Evolutionary conservation across 2,113 vertebrate species (phyloP).

Genomic region (Sakesphorus luctuosus): DNA sequence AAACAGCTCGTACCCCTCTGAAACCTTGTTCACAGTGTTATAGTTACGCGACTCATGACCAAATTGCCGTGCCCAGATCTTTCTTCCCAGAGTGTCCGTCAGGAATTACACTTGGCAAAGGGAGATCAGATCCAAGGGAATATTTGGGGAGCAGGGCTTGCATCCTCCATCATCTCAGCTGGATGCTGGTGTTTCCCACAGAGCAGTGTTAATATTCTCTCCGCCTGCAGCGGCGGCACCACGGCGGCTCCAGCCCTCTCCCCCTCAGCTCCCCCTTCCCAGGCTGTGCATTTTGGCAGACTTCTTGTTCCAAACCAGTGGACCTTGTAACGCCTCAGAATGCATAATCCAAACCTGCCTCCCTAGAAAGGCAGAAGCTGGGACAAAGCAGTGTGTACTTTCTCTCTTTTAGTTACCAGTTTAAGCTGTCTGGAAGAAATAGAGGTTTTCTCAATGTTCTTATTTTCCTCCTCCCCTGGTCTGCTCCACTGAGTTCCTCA

Average conservation of each 20-base stretch:
- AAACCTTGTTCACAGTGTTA: no score
- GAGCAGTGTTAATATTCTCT: background rate
- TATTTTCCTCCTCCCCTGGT: background rate
- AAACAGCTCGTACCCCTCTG: background rate
- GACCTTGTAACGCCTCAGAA: conserved; percentile 39
- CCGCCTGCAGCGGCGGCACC: background rate
- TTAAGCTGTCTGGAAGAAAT: background rate
- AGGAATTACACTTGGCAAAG: background rate
- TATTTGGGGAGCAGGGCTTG: background rate
- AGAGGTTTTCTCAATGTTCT: background rate
- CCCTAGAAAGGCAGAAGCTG: background rate
- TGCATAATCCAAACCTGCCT: conserved; percentile 29
- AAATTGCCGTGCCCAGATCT: background rate
- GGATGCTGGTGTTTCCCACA: background rate
- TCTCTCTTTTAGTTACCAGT: background rate
- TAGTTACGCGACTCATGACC: fast-evolving
- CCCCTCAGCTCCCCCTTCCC: conserved; percentile 9
- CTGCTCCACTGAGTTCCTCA: background rate
- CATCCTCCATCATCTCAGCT: background rate
- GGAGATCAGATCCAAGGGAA: background rate
- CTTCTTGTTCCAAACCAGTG: conserved; percentile 64
- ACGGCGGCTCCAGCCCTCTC: background rate
- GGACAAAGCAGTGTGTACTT: background rate
- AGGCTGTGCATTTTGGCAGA: conserved; percentile 17
- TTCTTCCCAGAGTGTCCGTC: fast-evolving